Base-by-base conservation (phyloP, 2,888 invertebrate species). In the Acanthococcus lagerstroemiae region DNA sequence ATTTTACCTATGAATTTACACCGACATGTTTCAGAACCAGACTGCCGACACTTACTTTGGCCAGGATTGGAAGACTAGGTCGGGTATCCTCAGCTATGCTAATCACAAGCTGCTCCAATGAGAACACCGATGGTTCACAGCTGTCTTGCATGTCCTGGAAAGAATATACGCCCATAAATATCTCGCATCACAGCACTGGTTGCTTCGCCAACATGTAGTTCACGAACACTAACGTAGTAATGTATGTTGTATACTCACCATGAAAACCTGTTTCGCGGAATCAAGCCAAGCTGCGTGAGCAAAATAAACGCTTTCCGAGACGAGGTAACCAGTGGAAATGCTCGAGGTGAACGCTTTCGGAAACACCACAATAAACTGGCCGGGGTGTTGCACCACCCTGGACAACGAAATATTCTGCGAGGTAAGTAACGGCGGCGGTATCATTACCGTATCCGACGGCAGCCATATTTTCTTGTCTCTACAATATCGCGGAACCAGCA, bases 291-390 rank as follows among this genome's bases (percentile, higher is more conserved):
- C 81, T 1, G 83, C 79, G 6, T 87, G 84, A 0, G 93, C 94
- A 73, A 91, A 95, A 75, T 93, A 95, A 0, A 93, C 91, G 73
- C 93, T 93, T 74, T 96, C 95, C 0, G 93, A 90, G 0, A 93
- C 85, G 0, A 87, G 85, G 74, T 89, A 93, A 0, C 95, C 95
- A 0, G 91, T 90, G 70, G 88, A 87, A 68, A 95, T 82, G 48
- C 89, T 90, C 0, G 90, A 88, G 0, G 93, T 91, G 74, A 90
- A 94, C 0, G 91, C 88, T 73, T 87, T 84, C 0, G 95, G 93
- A 75, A 93, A 92, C 1, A 95, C 89, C 0, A 95, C 81, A 25
- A 95, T 84, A 75, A 88, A 95, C 74, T 95, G 90, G 0, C 93
- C 90, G 0, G 90, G 88, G 67, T 86, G 83, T 76, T 95, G 95